Base-by-base conservation (phyloP, 2,113 vertebrate species). In the Melanerpes formicivorus region DNA sequence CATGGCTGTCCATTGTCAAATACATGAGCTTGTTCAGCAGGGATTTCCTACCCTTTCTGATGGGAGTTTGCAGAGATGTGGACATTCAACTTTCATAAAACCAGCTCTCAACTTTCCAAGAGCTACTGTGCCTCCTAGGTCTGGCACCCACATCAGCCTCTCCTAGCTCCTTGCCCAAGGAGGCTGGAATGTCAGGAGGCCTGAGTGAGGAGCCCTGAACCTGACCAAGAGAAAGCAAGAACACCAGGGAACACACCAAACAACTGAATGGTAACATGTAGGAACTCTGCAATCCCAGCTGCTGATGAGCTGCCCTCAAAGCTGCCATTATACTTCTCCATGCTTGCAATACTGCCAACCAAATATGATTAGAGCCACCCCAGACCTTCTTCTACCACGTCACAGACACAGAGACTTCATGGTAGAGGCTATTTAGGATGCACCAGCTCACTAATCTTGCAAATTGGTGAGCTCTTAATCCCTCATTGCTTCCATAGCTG, bases 231-330 rank as follows among this genome's bases (percentile, higher is more conserved):
- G 5, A 27, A 71, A 77, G 40, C 9, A 22, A 82, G 32, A 72
- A 58, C 26, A 52, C 8, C 4, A 16, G 27, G 32, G 25, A 84
- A 26, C 13, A 8, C 1, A 0, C 34, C 9, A 3, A 46, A n/a
- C 6, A 65, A 64, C 34, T 0, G 0, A 32, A 46, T 21, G 50
- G 32, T 1, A 30, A 69, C 1, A 1, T 0, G 0, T 26, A 63
- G 42, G 71, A 56, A 16, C 18, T 18, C 60, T 56, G 18, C 1
- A 0, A 80, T 48, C 30, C 48, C 54, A 29, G 27, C 11, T 6
- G 1, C 46, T 44, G 69, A 62, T 6, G 26, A 81, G 54, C 29
- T 62, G 48, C 73, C 70, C 42, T 40, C 65, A 80, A 63, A 87
- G 23, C 37, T 37, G 21, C 42, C 64, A 55, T 3, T 0, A 27